Conservation (phyloP, 2,797 vertebrate species). For the Tympanoctomys barrerae region DNA sequence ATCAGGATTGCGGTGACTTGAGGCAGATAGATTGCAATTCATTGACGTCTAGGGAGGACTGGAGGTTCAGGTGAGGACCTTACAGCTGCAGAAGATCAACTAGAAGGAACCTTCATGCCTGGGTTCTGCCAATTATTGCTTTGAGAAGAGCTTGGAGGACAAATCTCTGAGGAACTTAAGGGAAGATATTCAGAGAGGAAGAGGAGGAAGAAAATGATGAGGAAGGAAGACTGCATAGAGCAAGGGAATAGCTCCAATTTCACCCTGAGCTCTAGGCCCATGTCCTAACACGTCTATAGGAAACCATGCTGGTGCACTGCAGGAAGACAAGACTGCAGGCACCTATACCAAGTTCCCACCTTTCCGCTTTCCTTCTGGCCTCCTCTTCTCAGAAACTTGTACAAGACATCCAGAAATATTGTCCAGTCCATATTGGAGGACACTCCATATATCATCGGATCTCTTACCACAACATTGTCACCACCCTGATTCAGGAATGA, state of each 20-base stretch:
- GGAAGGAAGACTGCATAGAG: not conserved
- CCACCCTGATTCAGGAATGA: not conserved
- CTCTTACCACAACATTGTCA: not conserved
- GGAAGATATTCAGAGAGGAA: not conserved
- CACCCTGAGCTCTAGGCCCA: not conserved
- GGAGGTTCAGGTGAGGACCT: not conserved
- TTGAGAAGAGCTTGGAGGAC: not conserved
- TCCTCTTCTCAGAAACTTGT: not conserved
- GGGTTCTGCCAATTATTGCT: not conserved
- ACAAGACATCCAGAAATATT: not conserved
- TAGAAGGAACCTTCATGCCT: not conserved
- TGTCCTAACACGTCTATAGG: too few species aligned
- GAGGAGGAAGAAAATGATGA: too few species aligned
- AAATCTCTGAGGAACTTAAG: not conserved
- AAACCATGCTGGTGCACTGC: rapidly evolving
- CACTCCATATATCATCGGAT: rapidly evolving
- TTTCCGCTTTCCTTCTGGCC: too few species aligned
- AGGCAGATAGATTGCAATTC: too few species aligned
- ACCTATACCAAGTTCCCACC: too few species aligned
- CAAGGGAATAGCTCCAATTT: too few species aligned
- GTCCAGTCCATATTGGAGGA: rapidly evolving
- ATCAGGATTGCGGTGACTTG: not conserved
- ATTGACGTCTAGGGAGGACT: too few species aligned
- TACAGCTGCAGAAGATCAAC: not conserved
- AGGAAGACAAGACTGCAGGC: not conserved